phyloP scores from a whole-genome alignment of 23 tunicate species.

The Clavelina lepadiformis region DNA sequence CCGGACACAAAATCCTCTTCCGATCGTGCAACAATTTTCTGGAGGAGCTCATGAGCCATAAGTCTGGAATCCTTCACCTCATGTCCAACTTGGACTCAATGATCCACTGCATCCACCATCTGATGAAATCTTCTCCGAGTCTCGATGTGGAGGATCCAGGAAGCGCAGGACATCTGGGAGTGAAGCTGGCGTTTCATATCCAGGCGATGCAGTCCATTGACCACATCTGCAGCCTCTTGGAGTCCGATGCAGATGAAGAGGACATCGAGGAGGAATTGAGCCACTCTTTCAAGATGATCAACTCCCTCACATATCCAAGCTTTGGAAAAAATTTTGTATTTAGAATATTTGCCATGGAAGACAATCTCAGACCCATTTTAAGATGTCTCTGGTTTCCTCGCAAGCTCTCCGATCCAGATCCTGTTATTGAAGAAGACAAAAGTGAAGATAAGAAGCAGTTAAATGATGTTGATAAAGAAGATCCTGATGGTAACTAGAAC shows the following conservation, averaged over 20 bases:
- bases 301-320: constrained; percentile 47
- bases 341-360: constrained; percentile 38
- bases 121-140: constrained; percentile 38
- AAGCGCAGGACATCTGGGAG: constrained; percentile 63
- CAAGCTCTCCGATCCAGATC: constrained; percentile 31
- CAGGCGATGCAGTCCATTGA: constrained; percentile 70
- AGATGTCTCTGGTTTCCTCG: constrained; percentile 47
- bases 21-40: constrained; percentile 38
- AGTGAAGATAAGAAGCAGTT: constrained; percentile 4
- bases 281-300: constrained; percentile 39
- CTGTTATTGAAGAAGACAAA: constrained; percentile 2
- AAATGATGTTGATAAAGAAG: constrained; percentile 5
- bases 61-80: constrained; percentile 49
- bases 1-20: constrained; percentile 44
- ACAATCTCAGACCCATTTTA: constrained; percentile 21
- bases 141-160: constrained; percentile 51
- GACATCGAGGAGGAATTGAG: constrained; percentile 35
- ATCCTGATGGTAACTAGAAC: constrained; percentile 24
- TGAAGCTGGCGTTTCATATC: constrained; percentile 51
- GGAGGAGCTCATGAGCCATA: constrained; percentile 32
- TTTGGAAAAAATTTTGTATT: constrained; percentile 57
- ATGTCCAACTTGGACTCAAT: constrained; percentile 42
- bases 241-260: constrained; percentile 23
- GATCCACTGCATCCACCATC: constrained; percentile 49
- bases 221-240: constrained; percentile 45